phyloP scores from a whole-genome alignment of 2,888 invertebrate genomes.

The Epistrophe grossulariae region DNA sequence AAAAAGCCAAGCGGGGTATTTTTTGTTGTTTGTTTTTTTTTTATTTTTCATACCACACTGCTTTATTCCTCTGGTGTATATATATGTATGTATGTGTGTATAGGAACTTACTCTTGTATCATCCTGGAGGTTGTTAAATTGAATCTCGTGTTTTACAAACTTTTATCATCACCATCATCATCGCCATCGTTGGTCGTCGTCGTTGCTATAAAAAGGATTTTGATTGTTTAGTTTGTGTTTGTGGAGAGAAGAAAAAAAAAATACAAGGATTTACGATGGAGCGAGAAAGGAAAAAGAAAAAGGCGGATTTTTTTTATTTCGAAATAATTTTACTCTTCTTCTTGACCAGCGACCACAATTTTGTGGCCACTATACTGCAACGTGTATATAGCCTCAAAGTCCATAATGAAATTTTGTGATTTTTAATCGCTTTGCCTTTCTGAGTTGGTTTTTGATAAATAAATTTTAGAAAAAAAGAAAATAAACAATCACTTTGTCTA shows the following conservation, averaged over 20 bases:
- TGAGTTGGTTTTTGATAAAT: conserved; percentile 2
- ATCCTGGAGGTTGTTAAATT: conserved; percentile 61
- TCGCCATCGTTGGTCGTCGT: conserved; percentile 10
- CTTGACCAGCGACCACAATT: conserved; percentile 57
- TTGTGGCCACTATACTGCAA: conserved; percentile 56
- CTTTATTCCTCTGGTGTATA: neutral
- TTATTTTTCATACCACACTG: neutral
- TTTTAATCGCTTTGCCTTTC: conserved; percentile 65
- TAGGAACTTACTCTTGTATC: conserved; percentile 11
- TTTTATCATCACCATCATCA: conserved; percentile 73
- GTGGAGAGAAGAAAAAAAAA: conserved; percentile 1
- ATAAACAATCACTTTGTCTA: neutral
- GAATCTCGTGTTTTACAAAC: conserved; percentile 75
- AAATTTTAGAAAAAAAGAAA: neutral
- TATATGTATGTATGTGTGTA: neutral
- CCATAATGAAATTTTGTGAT: conserved; percentile 70
- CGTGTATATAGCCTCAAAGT: conserved; percentile 46
- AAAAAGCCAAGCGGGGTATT: conserved; percentile 31
- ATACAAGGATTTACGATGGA: conserved; percentile 24
- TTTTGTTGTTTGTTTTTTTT: no score
- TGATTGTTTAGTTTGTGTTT: conserved; percentile 67
- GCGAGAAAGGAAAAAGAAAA: neutral
- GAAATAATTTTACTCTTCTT: conserved; percentile 19
- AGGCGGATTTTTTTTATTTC: conserved; percentile 7
- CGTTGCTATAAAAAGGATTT: conserved; percentile 68